Base-by-base conservation (phyloP, 2,888 invertebrate genomes). In the Aporophyla lueneburgensis region DNA sequence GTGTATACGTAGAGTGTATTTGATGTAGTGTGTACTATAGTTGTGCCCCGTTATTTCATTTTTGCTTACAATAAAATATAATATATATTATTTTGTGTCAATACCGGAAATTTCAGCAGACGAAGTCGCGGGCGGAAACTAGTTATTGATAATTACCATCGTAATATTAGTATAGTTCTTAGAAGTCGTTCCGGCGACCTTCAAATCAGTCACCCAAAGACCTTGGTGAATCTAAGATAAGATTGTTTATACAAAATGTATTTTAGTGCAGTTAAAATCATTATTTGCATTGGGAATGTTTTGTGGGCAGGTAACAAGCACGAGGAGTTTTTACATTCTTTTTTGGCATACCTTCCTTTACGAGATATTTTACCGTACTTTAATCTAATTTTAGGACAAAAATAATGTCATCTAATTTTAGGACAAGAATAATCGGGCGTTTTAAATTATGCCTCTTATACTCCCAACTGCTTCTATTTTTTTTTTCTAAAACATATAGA, bases 101-200 rank as follows among this genome's bases (percentile, higher is more conserved):
- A 33, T 33, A 33, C 33, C 33, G 3, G 33, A 33, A 10, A 46
- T 46, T 16, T 56, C n/a, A 54, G 10, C n/a, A 4, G 54, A n/a
- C 54, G 5, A n/a, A n/a, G 10, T 54, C n/a, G 12, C 10, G 5
- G n/a, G n/a, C 12, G n/a, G n/a, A 12, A n/a, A 5, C 54, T n/a
- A 12, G 54, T 5, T 54, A 54, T 54, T n/a, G 16, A 10, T 19
- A 66, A 54, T 66, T 54, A 27, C 0, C 16, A 71, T 54, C n/a
- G 16, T 27, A 49, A 74, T 51, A 51, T 58, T 74, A 16, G 10
- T 19, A 68, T 5, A 58, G n/a, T 49, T 51, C 40, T 5, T 43
- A 21, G 33, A 68, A 65, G 33, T 33, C 54, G 59, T 62, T n/a
- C 54, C 54, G 4, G 10, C 1, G 33, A 77, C 77, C 63, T 61